These are phyloP conservation scores for Petrocephalus sullivani DNA, from an alignment of 2,797 vertebrate genomes.

Conservation along the genomic window DNA sequence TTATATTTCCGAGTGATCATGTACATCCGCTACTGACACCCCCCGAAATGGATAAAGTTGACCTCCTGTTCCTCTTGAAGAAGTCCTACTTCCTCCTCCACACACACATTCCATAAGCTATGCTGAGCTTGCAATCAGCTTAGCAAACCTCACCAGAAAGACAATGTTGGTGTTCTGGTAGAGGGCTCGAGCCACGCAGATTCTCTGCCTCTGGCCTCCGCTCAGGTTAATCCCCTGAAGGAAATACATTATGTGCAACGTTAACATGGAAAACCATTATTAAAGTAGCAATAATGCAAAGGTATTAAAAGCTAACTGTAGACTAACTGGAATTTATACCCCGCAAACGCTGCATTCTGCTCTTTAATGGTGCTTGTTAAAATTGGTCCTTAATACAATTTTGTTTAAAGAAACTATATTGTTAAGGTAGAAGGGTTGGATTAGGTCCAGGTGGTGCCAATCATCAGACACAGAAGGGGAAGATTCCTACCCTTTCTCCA, in stretches of 20 bases:
- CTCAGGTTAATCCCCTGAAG: constrained; percentile 94
- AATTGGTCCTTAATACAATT: constrained; percentile 27
- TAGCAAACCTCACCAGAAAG: constrained; percentile 77
- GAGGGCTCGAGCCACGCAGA: constrained; percentile 90
- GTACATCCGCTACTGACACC: neutral
- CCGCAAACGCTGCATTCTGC: neutral
- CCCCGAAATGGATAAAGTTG: neutral
- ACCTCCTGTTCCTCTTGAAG: neutral
- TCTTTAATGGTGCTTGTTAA: constrained; percentile 12
- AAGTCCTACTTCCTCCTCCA: neutral
- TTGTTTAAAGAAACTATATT: constrained; percentile 9
- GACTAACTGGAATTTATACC: neutral
- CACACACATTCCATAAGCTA: neutral
- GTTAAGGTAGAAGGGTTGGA: constrained; percentile 25
- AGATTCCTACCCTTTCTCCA: constrained; percentile 80
- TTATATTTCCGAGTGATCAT: neutral
- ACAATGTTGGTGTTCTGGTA: constrained; percentile 98
- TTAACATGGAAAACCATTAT: neutral
- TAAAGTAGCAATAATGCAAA: neutral
- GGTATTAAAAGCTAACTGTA: neutral
- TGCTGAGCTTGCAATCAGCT: neutral
- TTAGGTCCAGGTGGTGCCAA: constrained; percentile 18
- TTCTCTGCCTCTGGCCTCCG: constrained; percentile 92
- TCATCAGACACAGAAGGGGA: neutral
- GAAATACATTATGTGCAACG: constrained; percentile 35